A percentile compares a stretch with the other conserved stretches of the same genome.
Evolutionary conservation across 2,888 invertebrate species (phyloP).

Genomic region (Perizoma affinitatum): DNA sequence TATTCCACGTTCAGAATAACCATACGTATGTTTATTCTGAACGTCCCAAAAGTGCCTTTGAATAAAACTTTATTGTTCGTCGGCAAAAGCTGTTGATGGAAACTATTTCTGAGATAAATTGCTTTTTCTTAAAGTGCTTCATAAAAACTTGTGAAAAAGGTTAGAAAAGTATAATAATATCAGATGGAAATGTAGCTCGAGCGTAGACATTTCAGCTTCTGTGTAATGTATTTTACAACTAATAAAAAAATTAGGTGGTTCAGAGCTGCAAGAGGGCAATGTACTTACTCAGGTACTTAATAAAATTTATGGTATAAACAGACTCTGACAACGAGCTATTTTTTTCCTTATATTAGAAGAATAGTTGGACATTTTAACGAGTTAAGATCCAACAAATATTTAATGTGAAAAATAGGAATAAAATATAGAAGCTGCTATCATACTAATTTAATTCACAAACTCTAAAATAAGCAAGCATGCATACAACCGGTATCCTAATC

Average conservation of each 20-base stretch:
- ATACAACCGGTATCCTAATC: slow-evolving; percentile 4
- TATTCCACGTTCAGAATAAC: slow-evolving; percentile 49
- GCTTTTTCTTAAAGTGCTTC: slow-evolving; percentile 44
- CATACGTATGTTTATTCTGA: slow-evolving; percentile 40
- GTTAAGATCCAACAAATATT: too few relatives aligned
- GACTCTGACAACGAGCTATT: too few relatives aligned
- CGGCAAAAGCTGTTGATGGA: slow-evolving; percentile 33
- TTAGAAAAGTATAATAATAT: slow-evolving; percentile 47
- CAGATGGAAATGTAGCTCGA: slow-evolving; percentile 37
- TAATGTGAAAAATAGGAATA: too few relatives aligned
- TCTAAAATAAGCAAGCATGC: neutral
- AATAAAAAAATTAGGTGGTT: slow-evolving; percentile 21
- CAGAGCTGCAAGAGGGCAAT: slow-evolving; percentile 9
- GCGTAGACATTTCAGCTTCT: slow-evolving; percentile 40
- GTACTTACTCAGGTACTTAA: slow-evolving; percentile 11
- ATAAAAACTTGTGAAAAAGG: slow-evolving; percentile 42
- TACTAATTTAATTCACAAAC: neutral
- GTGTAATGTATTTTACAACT: slow-evolving; percentile 44
- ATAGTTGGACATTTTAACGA: too few relatives aligned
- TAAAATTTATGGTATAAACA: slow-evolving; percentile 3
- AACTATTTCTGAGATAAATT: slow-evolving; percentile 46
- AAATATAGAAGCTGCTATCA: too few relatives aligned
- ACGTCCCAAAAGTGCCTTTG: slow-evolving; percentile 53
- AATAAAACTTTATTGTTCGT: slow-evolving; percentile 47
- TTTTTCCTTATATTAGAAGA: too few relatives aligned